phyloP scores from a whole-genome alignment of 2,888 invertebrate species.

The Leucania comma region DNA sequence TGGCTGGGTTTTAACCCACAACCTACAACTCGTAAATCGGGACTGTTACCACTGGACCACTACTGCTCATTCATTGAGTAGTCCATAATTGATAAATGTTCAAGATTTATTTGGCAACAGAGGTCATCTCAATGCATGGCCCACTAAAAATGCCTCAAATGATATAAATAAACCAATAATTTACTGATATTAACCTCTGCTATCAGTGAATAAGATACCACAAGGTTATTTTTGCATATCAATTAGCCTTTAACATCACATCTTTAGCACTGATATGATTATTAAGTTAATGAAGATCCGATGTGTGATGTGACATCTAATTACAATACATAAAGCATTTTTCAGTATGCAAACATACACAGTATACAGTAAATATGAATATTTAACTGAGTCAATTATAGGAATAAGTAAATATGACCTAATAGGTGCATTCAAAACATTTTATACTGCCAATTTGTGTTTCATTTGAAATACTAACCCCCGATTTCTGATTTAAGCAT shows the following conservation, averaged over 20 bases:
- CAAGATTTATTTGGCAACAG: background rate
- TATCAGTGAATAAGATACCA: conserved; percentile 29
- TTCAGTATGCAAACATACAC: background rate
- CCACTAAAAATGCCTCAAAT: conserved; percentile 1
- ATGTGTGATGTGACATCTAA: conserved; percentile 3
- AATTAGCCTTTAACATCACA: conserved; percentile 30
- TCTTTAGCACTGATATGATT: conserved; percentile 41
- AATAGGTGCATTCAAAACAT: conserved; percentile 20
- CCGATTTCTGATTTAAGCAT: too few species aligned
- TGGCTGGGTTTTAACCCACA: too few species aligned
- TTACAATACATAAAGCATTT: conserved; percentile 12
- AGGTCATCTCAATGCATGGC: background rate
- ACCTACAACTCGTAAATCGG: too few species aligned
- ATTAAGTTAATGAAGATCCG: conserved; percentile 27
- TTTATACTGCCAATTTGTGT: conserved; percentile 1
- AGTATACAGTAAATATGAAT: background rate
- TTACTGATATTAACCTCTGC: conserved; percentile 2
- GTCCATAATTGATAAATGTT: background rate
- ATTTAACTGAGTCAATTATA: conserved; percentile 10
- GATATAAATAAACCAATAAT: conserved; percentile 23
- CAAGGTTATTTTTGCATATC: conserved; percentile 42
- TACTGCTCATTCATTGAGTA: background rate
- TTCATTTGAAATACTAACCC: conserved; percentile 10
- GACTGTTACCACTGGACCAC: too few species aligned
- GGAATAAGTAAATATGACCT: conserved; percentile 18